Evolutionary conservation across 2,888 invertebrate species (phyloP).

Genomic region (Eilema depressum): DNA sequence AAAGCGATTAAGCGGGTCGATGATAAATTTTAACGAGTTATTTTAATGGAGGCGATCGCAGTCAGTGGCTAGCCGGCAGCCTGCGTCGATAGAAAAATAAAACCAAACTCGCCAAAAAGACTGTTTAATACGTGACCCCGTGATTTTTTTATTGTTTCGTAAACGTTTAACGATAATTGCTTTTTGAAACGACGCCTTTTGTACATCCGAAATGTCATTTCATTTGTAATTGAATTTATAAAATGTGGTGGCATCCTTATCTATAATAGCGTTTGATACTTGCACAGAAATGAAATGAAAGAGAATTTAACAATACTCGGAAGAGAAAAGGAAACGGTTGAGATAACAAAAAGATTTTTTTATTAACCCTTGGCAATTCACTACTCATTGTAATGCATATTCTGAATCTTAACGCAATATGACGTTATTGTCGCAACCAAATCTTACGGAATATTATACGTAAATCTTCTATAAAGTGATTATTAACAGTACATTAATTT

Average conservation of each 20-base stretch:
- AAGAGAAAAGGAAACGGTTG: slow-evolving; percentile 13
- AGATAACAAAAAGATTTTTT: slow-evolving; percentile 21
- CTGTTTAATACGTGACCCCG: slow-evolving; percentile 74
- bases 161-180: slow-evolving; percentile 62
- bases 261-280: slow-evolving; percentile 38
- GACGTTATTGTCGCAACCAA: slow-evolving; percentile 1
- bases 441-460: not conserved
- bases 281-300: slow-evolving; percentile 31
- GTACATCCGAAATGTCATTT: slow-evolving; percentile 54
- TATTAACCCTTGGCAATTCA: not conserved
- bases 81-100: slow-evolving; percentile 85
- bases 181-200: slow-evolving; percentile 57
- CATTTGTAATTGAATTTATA: slow-evolving; percentile 55
- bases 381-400: slow-evolving; percentile 9
- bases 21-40: slow-evolving; percentile 88
- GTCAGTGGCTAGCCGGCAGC: slow-evolving; percentile 83
- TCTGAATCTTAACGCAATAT: not conserved
- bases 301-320: slow-evolving; percentile 26
- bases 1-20: slow-evolving; percentile 87
- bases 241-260: slow-evolving; percentile 50
- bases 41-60: slow-evolving; percentile 87
- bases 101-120: slow-evolving; percentile 78
- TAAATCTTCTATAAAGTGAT: slow-evolving; percentile 7
- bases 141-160: slow-evolving; percentile 66
- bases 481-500: slow-evolving; percentile 22